A percentile compares a stretch with the other conserved stretches of the same genome.
Conservation (phyloP, 2,888 invertebrate genomes). For the Phaedon cochleariae region DNA sequence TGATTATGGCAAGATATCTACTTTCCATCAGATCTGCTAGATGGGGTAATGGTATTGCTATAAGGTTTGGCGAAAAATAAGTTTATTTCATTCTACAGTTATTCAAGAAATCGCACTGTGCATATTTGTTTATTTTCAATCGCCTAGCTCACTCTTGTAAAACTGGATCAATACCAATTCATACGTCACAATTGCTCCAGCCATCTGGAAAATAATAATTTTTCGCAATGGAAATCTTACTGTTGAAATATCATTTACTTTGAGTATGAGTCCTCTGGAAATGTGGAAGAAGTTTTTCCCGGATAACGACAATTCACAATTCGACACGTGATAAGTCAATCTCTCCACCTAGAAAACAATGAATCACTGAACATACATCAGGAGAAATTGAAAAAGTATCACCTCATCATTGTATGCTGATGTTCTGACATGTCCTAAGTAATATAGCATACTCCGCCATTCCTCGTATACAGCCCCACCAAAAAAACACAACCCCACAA, state of each 20-base stretch:
- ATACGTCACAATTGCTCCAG: conserved; percentile 35
- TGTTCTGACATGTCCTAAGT: conserved; percentile 70
- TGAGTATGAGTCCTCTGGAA: conserved; percentile 41
- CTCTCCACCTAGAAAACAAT: conserved; percentile 40
- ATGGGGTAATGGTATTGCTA: no score
- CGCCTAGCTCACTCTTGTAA: conserved; percentile 4
- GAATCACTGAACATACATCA: not conserved
- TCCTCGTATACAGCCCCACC: conserved; percentile 56
- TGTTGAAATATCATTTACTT: conserved; percentile 28
- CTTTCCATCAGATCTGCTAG: no score
- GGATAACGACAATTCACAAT: conserved; percentile 39
- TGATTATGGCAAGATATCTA: no score
- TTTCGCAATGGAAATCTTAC: not conserved
- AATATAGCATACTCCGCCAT: conserved; percentile 50
- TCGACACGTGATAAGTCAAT: conserved; percentile 36
- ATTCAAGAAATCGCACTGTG: no score
- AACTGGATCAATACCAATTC: conserved; percentile 36
- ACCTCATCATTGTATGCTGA: conserved; percentile 73
- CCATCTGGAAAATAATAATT: conserved; percentile 29
- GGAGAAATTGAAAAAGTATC: not conserved
- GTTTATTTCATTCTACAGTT: no score
- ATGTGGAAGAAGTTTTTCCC: conserved; percentile 45
- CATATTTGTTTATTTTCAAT: not conserved
- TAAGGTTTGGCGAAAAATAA: no score
- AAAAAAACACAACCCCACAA: conserved; percentile 51